Percentiles rank a stretch among this genome's conserved stretches.
These are phyloP conservation scores for Xiphydria camelus DNA, from an alignment of 2,888 invertebrate species.

Conservation along the genomic window DNA sequence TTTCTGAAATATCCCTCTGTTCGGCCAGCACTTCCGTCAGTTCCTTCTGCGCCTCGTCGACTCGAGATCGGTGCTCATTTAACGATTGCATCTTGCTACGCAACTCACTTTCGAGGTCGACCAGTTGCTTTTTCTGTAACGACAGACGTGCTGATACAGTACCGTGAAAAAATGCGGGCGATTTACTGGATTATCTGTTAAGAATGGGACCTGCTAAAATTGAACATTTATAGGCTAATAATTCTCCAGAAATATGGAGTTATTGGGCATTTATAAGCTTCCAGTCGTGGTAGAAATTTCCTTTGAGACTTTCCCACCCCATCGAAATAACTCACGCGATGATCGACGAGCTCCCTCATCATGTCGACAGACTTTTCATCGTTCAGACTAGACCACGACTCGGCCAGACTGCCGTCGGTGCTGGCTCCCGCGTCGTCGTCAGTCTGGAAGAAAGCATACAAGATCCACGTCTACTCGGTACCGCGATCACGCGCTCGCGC, in stretches of 20 bases:
- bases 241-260: no score
- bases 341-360: constrained; percentile 70
- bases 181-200: no score
- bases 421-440: constrained; percentile 45
- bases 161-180: no score
- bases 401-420: constrained; percentile 49
- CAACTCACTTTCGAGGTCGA: constrained; percentile 71
- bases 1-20: constrained; percentile 60
- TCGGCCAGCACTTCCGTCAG: constrained; percentile 69
- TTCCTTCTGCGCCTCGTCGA: constrained; percentile 72
- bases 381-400: constrained; percentile 52
- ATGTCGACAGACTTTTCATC: constrained; percentile 68
- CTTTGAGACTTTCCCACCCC: no score
- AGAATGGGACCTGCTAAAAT: no score
- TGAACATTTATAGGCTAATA: no score
- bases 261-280: no score
- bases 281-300: no score
- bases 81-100: constrained; percentile 66
- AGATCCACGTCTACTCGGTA: background rate
- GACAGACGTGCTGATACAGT: no score
- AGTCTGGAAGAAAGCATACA: constrained; percentile 50
- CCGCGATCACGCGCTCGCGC: background rate
- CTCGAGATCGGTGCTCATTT: constrained; percentile 67
- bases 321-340: constrained; percentile 70
- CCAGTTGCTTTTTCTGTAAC: constrained; percentile 73